These are phyloP conservation scores for Wiebesia pumilae DNA, from an alignment of 1,140 invertebrate species.

Conservation along the genomic window DNA sequence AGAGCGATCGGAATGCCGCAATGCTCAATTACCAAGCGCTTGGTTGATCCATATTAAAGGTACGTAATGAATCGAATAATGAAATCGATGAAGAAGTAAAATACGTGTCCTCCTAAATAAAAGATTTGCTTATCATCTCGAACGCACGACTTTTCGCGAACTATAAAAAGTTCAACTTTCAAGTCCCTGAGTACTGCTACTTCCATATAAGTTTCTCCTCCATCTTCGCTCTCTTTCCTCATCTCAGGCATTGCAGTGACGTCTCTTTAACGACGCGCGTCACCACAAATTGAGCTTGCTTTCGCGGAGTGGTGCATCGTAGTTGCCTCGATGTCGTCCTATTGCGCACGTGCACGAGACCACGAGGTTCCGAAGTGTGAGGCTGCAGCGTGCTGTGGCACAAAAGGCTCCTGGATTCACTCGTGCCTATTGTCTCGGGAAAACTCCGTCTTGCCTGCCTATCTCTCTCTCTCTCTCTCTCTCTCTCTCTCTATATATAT, in stretches of 20 bases:
- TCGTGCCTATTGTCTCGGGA: not conserved
- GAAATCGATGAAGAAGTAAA: not conserved
- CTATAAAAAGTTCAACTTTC: not conserved
- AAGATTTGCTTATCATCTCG: not conserved
- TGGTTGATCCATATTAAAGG: too few relatives aligned
- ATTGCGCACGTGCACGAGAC: not conserved
- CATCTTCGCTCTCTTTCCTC: too few relatives aligned
- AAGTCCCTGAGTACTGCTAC: not conserved
- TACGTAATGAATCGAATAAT: too few relatives aligned
- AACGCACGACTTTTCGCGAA: not conserved
- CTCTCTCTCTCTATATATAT: not conserved
- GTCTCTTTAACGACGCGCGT: not conserved
- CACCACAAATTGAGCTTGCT: not conserved
- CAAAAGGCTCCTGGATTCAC: constrained; percentile 2
- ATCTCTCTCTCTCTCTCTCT: not conserved
- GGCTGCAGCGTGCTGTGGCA: too few relatives aligned
- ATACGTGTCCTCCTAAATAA: not conserved
- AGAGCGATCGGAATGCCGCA: too few relatives aligned
- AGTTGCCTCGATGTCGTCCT: not conserved
- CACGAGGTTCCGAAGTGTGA: not conserved
- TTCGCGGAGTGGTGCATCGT: not conserved
- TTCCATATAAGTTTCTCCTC: not conserved
- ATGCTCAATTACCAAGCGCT: too few relatives aligned
- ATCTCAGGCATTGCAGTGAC: too few relatives aligned
- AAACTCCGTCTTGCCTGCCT: not conserved